Conservation (phyloP, 1,140 invertebrate species). For the Drepana arcuata region DNA sequence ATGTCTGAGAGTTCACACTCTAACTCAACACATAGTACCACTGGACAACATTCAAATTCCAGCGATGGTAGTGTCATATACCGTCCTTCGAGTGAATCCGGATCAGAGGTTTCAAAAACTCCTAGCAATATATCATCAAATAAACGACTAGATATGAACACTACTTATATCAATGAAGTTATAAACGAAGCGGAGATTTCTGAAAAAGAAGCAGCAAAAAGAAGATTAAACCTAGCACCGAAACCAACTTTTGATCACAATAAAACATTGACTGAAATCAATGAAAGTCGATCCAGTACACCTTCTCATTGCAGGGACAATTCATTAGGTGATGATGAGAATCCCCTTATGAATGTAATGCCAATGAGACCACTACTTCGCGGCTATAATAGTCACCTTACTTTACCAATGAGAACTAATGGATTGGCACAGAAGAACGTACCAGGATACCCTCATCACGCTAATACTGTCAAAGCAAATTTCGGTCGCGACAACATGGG, state of each 20-base stretch:
- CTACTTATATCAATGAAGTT: slow-evolving; percentile 64
- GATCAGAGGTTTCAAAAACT: slow-evolving; percentile 73
- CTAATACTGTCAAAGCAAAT: slow-evolving; percentile 70
- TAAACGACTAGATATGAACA: slow-evolving; percentile 72
- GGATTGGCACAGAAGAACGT: slow-evolving; percentile 66
- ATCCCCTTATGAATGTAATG: slow-evolving; percentile 86
- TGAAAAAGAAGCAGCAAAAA: slow-evolving; percentile 61
- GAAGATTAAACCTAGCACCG: slow-evolving; percentile 27
- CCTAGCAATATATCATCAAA: slow-evolving; percentile 60
- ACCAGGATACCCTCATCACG: slow-evolving; percentile 70
- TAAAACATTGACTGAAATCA: slow-evolving; percentile 46
- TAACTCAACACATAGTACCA: slow-evolving; percentile 74
- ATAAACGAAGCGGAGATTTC: slow-evolving; percentile 64
- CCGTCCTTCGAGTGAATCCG: slow-evolving; percentile 78
- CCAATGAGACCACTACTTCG: slow-evolving; percentile 92
- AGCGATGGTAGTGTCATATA: slow-evolving; percentile 80
- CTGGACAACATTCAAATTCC: slow-evolving; percentile 76
- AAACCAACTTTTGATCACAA: slow-evolving; percentile 45
- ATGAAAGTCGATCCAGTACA: slow-evolving; percentile 57
- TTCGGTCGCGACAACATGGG: slow-evolving; percentile 64
- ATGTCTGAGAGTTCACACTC: slow-evolving; percentile 75
- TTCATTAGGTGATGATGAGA: slow-evolving; percentile 81
- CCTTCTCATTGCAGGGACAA: slow-evolving; percentile 67
- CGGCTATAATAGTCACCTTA: slow-evolving; percentile 84
- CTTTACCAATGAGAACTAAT: slow-evolving; percentile 76